phyloP scores from a whole-genome alignment of 2,797 vertebrate species.

The Muscicapa comitata region DNA sequence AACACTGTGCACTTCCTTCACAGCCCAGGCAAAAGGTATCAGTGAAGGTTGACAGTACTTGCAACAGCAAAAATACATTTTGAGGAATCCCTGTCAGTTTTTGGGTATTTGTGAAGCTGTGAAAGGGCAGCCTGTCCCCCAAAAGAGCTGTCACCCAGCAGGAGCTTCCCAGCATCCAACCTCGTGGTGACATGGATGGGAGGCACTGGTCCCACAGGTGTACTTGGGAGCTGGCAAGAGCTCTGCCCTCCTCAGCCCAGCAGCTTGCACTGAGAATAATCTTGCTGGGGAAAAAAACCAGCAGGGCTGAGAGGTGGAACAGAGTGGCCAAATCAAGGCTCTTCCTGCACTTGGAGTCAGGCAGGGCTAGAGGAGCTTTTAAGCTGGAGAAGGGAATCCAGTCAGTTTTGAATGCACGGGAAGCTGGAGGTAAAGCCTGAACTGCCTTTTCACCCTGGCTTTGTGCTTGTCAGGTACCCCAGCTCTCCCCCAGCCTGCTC shows the following conservation, averaged over 20 bases:
- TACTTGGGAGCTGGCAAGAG: not conserved
- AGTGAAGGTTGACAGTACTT: rapidly evolving
- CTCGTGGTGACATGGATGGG: not conserved
- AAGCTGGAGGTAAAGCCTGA: not conserved
- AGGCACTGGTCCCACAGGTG: not conserved
- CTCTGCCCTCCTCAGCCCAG: not conserved
- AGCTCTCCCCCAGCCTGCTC: not conserved
- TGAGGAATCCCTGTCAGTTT: not conserved
- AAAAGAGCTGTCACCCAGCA: not conserved
- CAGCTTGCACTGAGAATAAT: not conserved
- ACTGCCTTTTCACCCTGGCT: not conserved
- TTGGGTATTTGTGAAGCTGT: not conserved
- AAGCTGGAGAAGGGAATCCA: not conserved
- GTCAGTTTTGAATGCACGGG: not conserved
- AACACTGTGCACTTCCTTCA: not conserved
- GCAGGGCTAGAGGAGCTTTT: not conserved
- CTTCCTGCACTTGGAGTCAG: not conserved
- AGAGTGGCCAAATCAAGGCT: not conserved
- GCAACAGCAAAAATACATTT: not conserved
- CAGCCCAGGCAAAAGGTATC: not conserved
- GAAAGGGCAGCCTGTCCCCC: not conserved
- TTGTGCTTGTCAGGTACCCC: not conserved
- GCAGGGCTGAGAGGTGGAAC: not conserved
- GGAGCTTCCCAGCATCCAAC: not conserved
- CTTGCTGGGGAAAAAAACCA: not conserved